A percentile compares a stretch with the other conserved stretches of the same genome.
Conservation (phyloP, 2,113 vertebrate species). For the Struthidea cinerea region DNA sequence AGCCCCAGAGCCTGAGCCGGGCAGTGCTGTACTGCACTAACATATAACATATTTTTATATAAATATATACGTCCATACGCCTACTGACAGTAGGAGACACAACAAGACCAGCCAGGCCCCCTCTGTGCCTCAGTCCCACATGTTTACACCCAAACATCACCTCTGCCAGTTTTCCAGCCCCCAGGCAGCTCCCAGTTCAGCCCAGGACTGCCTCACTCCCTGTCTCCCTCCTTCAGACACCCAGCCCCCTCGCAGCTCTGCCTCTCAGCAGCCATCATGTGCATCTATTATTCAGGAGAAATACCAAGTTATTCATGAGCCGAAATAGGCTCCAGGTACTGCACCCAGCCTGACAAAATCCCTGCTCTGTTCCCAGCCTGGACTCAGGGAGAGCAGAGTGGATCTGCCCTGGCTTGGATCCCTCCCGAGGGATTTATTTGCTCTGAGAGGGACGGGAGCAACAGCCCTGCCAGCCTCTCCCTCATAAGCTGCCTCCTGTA, state of each 20-base stretch:
- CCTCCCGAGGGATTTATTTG: background rate
- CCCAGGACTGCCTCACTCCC: background rate
- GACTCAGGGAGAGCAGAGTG: background rate
- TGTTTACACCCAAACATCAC: background rate
- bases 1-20: background rate
- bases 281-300: constrained; percentile 38
- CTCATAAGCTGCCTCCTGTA: background rate
- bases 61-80: background rate
- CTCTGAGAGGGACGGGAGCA: background rate
- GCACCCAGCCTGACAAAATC: background rate
- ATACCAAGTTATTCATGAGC: constrained; percentile 18
- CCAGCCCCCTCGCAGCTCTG: background rate
- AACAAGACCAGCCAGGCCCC: background rate
- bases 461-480: background rate
- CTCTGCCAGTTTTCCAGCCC: background rate
- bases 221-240: background rate
- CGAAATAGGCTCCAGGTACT: background rate
- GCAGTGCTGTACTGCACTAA: background rate
- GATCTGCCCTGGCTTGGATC: background rate
- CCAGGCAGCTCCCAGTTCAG: background rate
- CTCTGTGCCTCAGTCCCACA: background rate
- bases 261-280: constrained; percentile 1
- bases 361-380: background rate
- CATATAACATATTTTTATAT: background rate
- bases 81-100: accelerated